Evolutionary conservation across 1,140 invertebrate species (phyloP), one percentile per base, ranked within the genome.

Genomic region (Whitmania pigra): DNA sequence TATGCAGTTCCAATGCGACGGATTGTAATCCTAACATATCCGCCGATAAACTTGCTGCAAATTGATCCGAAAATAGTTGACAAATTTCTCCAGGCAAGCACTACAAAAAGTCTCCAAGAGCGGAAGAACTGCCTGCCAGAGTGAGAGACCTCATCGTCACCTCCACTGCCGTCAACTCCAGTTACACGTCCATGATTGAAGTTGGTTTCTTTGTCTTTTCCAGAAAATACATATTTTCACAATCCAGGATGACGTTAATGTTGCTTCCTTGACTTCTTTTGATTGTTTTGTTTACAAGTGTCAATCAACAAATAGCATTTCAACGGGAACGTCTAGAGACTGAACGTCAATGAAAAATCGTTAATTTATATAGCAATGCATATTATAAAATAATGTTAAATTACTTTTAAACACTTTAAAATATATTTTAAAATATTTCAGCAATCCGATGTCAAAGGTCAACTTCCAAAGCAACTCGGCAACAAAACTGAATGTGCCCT

Each of bases 401-500:
- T 57, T 57, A 57, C 9, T 57, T n/a, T 25, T 25, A 63, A 63
- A 63, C 18, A 17, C 25, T 60, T n/a, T n/a, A n/a, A n/a, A n/a
- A n/a, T n/a, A n/a, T n/a, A n/a, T n/a, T n/a, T n/a, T n/a, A n/a
- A n/a, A n/a, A n/a, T n/a, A n/a, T n/a, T n/a, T 29, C 49, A 73
- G 70, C 73, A 43, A 25, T 15, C 73, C 20, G 67, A 53, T 20
- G 36, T 40, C 36, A 55, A 67, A 55, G 73, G 73, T n/a, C 69
- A 72, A 36, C 67, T 54, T 9, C 60, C 70, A n/a, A 71, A 43
- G 18, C 73, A 74, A 66, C 68, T 74, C 73, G 96, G 96, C 73
- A 99, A 99, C 86, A 99, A 99, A 85, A 99, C 96, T 60, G 96
- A 99, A 84, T 99, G 96, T 86, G 70, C 73, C 18, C 71, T 74